These are phyloP conservation scores for Lepus townsendii DNA, from an alignment of 2,797 vertebrate genomes.

Conservation along the genomic window DNA sequence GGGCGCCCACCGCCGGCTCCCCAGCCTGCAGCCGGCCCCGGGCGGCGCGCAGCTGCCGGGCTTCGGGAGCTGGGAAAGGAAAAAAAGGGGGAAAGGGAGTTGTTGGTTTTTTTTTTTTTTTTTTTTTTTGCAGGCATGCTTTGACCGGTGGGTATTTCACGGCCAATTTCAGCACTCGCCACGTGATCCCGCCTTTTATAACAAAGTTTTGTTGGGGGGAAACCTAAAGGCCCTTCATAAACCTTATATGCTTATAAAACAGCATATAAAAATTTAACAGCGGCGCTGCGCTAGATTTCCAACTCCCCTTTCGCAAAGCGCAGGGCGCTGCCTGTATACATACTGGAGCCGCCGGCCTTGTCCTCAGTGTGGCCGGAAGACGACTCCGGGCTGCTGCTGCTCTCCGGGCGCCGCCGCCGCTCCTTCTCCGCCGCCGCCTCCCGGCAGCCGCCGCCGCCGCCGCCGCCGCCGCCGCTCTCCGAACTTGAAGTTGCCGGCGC, in stretches of 20 bases:
- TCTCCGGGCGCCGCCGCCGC: constrained; percentile 93
- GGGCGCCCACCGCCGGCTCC: constrained; percentile 87
- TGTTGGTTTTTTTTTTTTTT: constrained; percentile 16
- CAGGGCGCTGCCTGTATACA: constrained; percentile 95
- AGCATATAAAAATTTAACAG: constrained; percentile 99
- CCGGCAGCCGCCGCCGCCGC: constrained; percentile 87
- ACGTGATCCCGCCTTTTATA: constrained; percentile 99
- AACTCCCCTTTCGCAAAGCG: constrained; percentile 94
- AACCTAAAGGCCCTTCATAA: constrained; percentile 99
- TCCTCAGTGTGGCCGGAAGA: constrained; percentile 98
- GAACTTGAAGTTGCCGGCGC: constrained; percentile 89
- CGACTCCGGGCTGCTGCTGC: constrained; percentile 97
- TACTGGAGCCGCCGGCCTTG: constrained; percentile 96
- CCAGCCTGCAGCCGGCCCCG: constrained; percentile 87
- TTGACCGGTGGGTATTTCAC: constrained; percentile 95
- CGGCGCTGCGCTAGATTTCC: constrained; percentile 94
- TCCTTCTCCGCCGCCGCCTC: constrained; percentile 86
- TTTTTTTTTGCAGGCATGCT: constrained; percentile 88
- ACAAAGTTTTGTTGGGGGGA: constrained; percentile 98
- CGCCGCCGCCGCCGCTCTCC: constrained; percentile 79
- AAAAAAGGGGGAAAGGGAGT: constrained; percentile 45
- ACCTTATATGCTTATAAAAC: constrained; percentile 99
- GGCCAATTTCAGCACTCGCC: constrained; percentile 99
- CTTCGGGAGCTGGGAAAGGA: constrained; percentile 71
- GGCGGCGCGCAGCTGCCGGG: constrained; percentile 75